Percentiles rank a stretch among this genome's conserved stretches.
Evolutionary conservation across 2,113 vertebrate genomes (phyloP).

Genomic region (Thamnophis sirtalis): DNA sequence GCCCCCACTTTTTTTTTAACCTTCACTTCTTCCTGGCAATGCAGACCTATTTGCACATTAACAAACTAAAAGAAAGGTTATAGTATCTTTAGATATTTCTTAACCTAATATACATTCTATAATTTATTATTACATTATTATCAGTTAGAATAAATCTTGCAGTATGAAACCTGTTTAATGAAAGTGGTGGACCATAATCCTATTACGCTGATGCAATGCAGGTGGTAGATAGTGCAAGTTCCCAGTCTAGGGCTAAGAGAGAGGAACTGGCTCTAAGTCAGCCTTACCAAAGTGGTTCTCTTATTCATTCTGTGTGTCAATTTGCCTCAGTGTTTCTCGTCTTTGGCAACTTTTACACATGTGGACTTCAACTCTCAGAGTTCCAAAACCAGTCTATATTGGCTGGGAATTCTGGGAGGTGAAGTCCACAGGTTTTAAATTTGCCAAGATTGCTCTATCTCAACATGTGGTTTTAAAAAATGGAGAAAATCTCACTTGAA

Average conservation of each 20-base stretch:
- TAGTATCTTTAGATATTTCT: background rate
- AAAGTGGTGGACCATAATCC: background rate
- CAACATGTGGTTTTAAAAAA: slow-evolving; percentile 55
- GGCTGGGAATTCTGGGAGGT: background rate
- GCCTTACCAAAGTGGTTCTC: background rate
- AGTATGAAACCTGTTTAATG: background rate
- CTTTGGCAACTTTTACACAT: background rate
- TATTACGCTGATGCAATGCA: background rate
- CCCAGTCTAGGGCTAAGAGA: background rate
- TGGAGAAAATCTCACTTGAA: slow-evolving; percentile 66
- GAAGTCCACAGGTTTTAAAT: background rate
- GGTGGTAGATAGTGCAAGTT: background rate
- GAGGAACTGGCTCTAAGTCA: background rate
- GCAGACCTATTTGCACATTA: background rate
- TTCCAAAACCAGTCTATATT: background rate
- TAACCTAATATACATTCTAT: slow-evolving; percentile 41
- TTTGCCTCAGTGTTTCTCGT: background rate
- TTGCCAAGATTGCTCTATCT: background rate
- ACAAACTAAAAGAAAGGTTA: background rate
- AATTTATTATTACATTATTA: slow-evolving; percentile 39
- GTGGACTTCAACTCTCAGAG: background rate
- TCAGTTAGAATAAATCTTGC: background rate
- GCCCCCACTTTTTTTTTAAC: background rate
- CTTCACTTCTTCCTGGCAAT: background rate
- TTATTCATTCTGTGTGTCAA: background rate